Percentiles rank a stretch among this genome's conserved stretches.
Conservation (phyloP, 2,888 invertebrate species). For the Stenodema calcarata region DNA sequence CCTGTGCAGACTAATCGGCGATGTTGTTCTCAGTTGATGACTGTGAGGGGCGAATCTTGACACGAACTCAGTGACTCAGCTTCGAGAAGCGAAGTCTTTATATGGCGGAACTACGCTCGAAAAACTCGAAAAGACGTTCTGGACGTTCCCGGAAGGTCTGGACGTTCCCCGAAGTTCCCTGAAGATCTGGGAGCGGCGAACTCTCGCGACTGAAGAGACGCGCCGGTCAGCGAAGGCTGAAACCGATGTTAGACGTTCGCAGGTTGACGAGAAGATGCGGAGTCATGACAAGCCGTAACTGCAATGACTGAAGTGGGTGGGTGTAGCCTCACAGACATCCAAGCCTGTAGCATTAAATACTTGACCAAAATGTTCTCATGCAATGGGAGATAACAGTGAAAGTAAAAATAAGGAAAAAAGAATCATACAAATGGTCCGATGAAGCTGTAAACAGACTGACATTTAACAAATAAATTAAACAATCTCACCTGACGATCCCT, state of each 20-base stretch:
- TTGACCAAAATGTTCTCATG: constrained; percentile 53
- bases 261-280: not conserved
- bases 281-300: constrained; percentile 29
- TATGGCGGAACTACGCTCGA: not conserved
- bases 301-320: constrained; percentile 44
- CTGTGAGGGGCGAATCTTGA: not conserved
- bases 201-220: not conserved
- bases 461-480: not conserved
- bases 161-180: not conserved
- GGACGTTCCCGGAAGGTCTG: constrained; percentile 41
- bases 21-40: not conserved
- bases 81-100: not conserved
- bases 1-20: not conserved
- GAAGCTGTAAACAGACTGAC: not conserved
- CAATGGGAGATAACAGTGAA: constrained; percentile 5
- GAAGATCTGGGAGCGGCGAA: not conserved
- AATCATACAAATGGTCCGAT: not conserved
- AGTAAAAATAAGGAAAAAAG: not conserved
- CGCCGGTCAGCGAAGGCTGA: not conserved
- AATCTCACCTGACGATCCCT: not conserved
- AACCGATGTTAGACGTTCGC: not conserved
- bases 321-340: constrained; percentile 32
- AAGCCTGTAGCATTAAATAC: constrained; percentile 55
- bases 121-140: constrained; percentile 4
- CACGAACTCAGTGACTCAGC: not conserved